Conservation (phyloP, 2,113 vertebrate species). For the Crypturellus undulatus region DNA sequence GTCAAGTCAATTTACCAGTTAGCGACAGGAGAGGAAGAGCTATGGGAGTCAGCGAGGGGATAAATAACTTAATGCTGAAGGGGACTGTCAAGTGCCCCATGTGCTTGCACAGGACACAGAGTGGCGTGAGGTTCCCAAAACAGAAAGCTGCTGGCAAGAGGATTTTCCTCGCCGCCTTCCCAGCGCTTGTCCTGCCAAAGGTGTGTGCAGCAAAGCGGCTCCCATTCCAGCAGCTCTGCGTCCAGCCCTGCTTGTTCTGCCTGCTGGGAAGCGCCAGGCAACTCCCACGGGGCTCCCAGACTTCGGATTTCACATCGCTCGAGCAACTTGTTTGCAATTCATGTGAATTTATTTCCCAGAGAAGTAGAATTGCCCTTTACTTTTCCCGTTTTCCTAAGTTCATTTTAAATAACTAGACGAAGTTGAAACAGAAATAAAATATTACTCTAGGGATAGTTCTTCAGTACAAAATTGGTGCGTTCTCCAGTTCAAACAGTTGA, state of each 20-base stretch:
- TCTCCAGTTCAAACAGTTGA: background rate
- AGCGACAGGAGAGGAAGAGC: background rate
- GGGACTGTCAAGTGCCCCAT: fast-evolving
- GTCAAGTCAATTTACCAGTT: background rate
- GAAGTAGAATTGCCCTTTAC: background rate
- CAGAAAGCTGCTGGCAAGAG: background rate
- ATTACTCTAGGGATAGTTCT: background rate
- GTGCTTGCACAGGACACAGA: background rate
- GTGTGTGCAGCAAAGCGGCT: background rate
- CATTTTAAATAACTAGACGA: background rate
- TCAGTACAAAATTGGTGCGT: background rate
- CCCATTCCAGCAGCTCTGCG: background rate
- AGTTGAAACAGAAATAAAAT: background rate
- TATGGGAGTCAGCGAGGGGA: background rate
- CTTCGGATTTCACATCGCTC: background rate
- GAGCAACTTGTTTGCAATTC: background rate
- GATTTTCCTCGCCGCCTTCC: background rate
- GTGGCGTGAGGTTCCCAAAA: background rate
- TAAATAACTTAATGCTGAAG: background rate
- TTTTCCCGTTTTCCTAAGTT: background rate
- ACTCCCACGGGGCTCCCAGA: background rate
- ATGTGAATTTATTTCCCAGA: background rate
- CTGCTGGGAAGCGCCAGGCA: background rate
- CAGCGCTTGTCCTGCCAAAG: background rate
- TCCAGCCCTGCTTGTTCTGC: fast-evolving